A percentile compares a stretch with the other conserved stretches of the same genome.
phyloP scores from a whole-genome alignment of 2,113 vertebrate species.

The Centropus unirufus region DNA sequence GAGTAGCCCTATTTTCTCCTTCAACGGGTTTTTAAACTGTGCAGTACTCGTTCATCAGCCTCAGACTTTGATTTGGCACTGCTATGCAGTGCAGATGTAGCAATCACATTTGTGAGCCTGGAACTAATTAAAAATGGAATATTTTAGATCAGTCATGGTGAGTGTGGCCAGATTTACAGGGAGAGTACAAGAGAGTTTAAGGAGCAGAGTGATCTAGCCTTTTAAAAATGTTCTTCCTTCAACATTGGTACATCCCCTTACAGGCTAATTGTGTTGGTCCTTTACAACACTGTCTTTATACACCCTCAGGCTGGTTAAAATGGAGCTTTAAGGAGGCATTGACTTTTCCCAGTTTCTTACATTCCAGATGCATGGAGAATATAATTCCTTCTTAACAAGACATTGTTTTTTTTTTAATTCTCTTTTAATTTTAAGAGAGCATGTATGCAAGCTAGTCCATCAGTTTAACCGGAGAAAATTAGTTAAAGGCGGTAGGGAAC shows the following conservation, averaged over 20 bases:
- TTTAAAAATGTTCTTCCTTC: slow-evolving; percentile 61
- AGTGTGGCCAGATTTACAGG: slow-evolving; percentile 75
- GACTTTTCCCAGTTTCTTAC: not conserved
- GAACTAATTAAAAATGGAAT: slow-evolving; percentile 85
- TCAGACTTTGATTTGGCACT: slow-evolving; percentile 81
- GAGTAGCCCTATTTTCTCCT: slow-evolving; percentile 60
- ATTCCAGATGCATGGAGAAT: not conserved
- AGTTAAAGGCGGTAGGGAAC: not conserved
- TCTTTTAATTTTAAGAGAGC: not conserved
- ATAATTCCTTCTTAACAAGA: not conserved
- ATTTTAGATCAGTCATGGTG: slow-evolving; percentile 78
- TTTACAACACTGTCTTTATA: not conserved
- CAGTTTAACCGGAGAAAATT: slow-evolving; percentile 11
- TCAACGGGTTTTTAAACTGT: slow-evolving; percentile 70
- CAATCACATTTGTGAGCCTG: slow-evolving; percentile 74
- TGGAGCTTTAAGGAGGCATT: not conserved
- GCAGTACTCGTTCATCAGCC: slow-evolving; percentile 63
- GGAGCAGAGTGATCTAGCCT: slow-evolving; percentile 51
- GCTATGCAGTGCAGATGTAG: slow-evolving; percentile 68
- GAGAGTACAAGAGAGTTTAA: slow-evolving; percentile 62
- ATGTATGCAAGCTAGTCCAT: slow-evolving; percentile 17
- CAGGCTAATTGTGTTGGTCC: not conserved
- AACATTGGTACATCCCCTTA: slow-evolving; percentile 44
- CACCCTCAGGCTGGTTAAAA: not conserved
- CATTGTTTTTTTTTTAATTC: not conserved